These are phyloP conservation scores for Pycnomerus fuliginosus DNA, from an alignment of 2,888 invertebrate genomes.

Conservation along the genomic window DNA sequence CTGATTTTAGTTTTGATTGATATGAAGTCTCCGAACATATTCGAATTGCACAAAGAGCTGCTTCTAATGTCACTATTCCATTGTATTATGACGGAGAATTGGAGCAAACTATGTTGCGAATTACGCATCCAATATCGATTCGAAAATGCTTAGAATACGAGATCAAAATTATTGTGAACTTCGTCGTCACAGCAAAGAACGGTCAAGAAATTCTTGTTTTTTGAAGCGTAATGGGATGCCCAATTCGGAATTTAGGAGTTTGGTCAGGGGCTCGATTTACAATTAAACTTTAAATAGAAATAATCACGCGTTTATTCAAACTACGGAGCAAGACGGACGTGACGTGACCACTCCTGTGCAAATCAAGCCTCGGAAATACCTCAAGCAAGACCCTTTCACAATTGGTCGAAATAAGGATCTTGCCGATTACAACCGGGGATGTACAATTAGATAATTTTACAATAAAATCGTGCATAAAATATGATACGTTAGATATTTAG, in stretches of 20 bases:
- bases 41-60: slow-evolving; percentile 16
- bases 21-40: background rate
- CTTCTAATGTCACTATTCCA: slow-evolving; percentile 16
- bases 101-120: slow-evolving; percentile 24
- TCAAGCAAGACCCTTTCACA: too few species aligned
- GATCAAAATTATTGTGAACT: slow-evolving; percentile 12
- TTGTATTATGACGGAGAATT: slow-evolving; percentile 16
- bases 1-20: slow-evolving; percentile 7
- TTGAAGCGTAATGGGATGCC: too few species aligned
- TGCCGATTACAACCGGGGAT: too few species aligned
- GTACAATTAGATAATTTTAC: too few species aligned
- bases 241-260: slow-evolving; percentile 2
- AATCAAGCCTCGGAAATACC: too few species aligned
- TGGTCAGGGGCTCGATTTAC: slow-evolving; percentile 10
- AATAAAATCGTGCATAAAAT: too few species aligned
- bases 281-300: background rate
- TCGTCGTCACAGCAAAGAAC: too few species aligned
- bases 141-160: slow-evolving; percentile 16
- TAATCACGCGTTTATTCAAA: slow-evolving; percentile 6
- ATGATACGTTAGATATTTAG: too few species aligned
- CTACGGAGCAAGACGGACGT: too few species aligned
- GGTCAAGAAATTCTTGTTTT: too few species aligned
- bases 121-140: slow-evolving; percentile 20
- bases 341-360: too few species aligned
- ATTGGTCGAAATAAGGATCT: too few species aligned